Evolutionary conservation across 2,888 invertebrate species (phyloP).

Genomic region (Chloroclystis v-ata): DNA sequence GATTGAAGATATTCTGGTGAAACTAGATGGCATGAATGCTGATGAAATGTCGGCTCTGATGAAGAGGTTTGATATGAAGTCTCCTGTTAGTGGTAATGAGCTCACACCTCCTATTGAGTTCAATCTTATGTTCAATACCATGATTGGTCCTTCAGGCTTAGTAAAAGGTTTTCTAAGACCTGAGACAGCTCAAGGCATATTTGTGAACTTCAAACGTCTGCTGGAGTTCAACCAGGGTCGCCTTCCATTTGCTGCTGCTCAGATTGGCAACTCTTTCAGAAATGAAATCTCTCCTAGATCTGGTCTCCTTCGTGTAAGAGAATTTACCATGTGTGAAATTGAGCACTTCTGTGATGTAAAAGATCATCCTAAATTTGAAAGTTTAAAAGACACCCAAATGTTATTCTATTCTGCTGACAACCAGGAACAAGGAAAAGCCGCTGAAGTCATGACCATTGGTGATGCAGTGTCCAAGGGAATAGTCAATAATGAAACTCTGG

Average conservation of each 20-base stretch:
- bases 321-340: constrained; percentile 99
- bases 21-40: constrained; percentile 94
- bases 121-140: constrained; percentile 99
- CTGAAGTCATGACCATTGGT: constrained; percentile 87
- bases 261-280: constrained; percentile 98
- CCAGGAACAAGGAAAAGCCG: constrained; percentile 97
- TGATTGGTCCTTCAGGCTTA: constrained; percentile 97
- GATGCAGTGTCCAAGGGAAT: constrained; percentile 91
- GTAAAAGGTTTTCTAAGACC: constrained; percentile 97
- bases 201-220: constrained; percentile 98
- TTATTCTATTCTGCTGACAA: constrained; percentile 95
- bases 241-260: constrained; percentile 98
- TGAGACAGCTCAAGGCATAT: constrained; percentile 99
- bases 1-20: constrained; percentile 87
- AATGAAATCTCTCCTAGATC: constrained; percentile 99
- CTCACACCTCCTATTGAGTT: constrained; percentile 97
- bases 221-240: constrained; percentile 98
- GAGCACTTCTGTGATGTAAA: constrained; percentile 99
- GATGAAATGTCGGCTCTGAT: constrained; percentile 93
- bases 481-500: constrained; percentile 97
- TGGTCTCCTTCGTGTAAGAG: constrained; percentile 95
- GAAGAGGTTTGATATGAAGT: constrained; percentile 93
- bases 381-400: constrained; percentile 85
- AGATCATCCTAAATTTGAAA: constrained; percentile 91
- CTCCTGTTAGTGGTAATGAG: constrained; percentile 96